Percentiles rank a stretch among this genome's conserved stretches.
Conservation (phyloP, 2,797 vertebrate species). For the Neoniphon sammara region DNA sequence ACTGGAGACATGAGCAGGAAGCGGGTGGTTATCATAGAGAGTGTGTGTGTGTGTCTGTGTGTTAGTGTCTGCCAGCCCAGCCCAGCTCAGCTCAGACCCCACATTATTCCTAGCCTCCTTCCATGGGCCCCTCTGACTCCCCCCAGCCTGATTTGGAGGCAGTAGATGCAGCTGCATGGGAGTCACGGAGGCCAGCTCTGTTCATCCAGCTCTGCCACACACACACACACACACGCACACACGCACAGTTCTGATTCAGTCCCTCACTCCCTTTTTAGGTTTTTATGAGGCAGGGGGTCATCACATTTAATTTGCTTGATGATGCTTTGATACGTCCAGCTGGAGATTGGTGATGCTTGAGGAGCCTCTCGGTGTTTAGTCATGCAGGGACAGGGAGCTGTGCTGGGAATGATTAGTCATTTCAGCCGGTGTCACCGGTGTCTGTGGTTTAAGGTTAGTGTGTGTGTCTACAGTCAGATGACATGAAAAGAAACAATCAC, state of each 20-base stretch:
- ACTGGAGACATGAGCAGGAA: slow-evolving; percentile 73
- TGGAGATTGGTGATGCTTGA: slow-evolving; percentile 56
- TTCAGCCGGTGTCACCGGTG: slow-evolving; percentile 54
- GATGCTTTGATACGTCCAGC: slow-evolving; percentile 71
- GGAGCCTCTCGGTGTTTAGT: slow-evolving; percentile 39
- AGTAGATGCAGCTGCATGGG: slow-evolving; percentile 76
- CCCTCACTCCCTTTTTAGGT: slow-evolving; percentile 21
- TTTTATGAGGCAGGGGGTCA: slow-evolving; percentile 58
- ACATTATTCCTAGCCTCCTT: slow-evolving; percentile 64
- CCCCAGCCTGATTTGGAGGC: slow-evolving; percentile 72
- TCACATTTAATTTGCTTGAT: slow-evolving; percentile 65
- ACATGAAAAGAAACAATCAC: slow-evolving; percentile 63
- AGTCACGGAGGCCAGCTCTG: slow-evolving; percentile 62
- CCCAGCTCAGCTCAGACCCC: slow-evolving; percentile 60
- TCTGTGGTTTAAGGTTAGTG: slow-evolving; percentile 48
- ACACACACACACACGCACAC: slow-evolving; percentile 27
- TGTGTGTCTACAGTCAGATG: slow-evolving; percentile 47
- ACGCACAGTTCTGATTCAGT: slow-evolving; percentile 63
- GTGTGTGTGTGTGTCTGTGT: slow-evolving; percentile 42
- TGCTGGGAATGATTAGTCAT: slow-evolving; percentile 41
- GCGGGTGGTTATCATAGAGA: slow-evolving; percentile 60
- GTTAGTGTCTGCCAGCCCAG: slow-evolving; percentile 45
- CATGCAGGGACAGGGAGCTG: slow-evolving; percentile 25
- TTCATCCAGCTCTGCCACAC: slow-evolving; percentile 58
- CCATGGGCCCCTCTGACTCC: slow-evolving; percentile 62